Conservation (phyloP, 2,113 vertebrate genomes). For the Cyphomyrus plagiostoma region DNA sequence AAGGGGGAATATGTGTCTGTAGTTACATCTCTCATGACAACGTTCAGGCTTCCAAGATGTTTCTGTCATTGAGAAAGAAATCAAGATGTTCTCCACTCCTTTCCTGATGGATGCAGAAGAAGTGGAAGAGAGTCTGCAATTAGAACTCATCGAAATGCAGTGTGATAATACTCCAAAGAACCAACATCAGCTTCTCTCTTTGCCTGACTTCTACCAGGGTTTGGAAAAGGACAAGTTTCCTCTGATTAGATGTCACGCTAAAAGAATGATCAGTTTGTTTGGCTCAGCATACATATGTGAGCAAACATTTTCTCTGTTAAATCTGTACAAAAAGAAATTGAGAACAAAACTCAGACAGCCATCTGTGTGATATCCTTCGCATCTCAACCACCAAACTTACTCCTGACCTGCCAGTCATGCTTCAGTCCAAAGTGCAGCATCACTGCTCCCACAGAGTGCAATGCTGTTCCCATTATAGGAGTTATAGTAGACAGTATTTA, state of each 20-base stretch:
- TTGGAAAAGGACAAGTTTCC: constrained; percentile 31
- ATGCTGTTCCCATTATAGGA: constrained; percentile 1
- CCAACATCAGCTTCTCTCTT: constrained; percentile 34
- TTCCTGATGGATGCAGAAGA: constrained; percentile 23
- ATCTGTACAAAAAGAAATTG: constrained; percentile 22
- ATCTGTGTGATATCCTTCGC: constrained; percentile 27
- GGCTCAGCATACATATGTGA: constrained; percentile 29
- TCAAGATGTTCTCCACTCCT: constrained; percentile 22
- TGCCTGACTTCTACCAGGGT: constrained; percentile 31
- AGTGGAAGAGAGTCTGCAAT: constrained; percentile 27
- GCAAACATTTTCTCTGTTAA: constrained; percentile 26
- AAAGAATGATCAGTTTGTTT: constrained; percentile 33
- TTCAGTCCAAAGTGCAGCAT: constrained; percentile 31
- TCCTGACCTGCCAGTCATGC: constrained; percentile 29
- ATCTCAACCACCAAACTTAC: constrained; percentile 30
- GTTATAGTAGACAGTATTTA: constrained; percentile 9
- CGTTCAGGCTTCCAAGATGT: constrained; percentile 30
- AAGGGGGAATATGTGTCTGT: constrained; percentile 29
- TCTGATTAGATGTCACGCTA: constrained; percentile 27
- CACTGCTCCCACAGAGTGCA: constrained; percentile 33
- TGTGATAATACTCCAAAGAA: constrained; percentile 36
- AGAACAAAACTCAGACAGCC: constrained; percentile 31
- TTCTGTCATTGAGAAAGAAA: constrained; percentile 25
- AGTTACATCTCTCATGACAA: constrained; percentile 14
- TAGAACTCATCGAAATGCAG: constrained; percentile 32